Evolutionary conservation across 2,797 vertebrate species (phyloP).

Genomic region (Carapus acus): DNA sequence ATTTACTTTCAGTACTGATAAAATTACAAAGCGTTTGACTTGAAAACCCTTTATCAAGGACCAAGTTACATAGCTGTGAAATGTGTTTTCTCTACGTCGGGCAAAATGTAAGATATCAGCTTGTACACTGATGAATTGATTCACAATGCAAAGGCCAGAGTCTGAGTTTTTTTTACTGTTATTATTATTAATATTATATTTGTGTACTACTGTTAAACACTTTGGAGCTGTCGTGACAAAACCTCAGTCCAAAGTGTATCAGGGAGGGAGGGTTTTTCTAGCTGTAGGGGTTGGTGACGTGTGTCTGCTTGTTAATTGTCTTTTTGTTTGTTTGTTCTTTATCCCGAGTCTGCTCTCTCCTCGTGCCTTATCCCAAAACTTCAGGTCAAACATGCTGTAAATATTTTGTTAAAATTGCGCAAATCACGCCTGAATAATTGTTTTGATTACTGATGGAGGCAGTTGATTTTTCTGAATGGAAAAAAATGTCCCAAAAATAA

Average conservation of each 20-base stretch:
- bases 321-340: constrained; percentile 63
- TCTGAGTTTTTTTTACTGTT: constrained; percentile 59
- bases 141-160: constrained; percentile 65
- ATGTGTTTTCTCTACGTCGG: constrained; percentile 43
- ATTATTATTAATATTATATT: too few species aligned
- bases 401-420: constrained; percentile 73
- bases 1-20: constrained; percentile 98
- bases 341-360: constrained; percentile 74
- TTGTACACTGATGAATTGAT: constrained; percentile 62
- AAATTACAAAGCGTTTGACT: constrained; percentile 61
- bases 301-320: constrained; percentile 67
- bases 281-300: constrained; percentile 73
- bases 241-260: constrained; percentile 73
- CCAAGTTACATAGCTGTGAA: constrained; percentile 73
- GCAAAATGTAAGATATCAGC: constrained; percentile 62
- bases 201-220: constrained; percentile 78
- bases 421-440: constrained; percentile 73
- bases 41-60: constrained; percentile 66
- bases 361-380: constrained; percentile 96
- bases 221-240: constrained; percentile 67
- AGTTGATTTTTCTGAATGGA: constrained; percentile 64
- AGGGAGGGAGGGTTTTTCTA: constrained; percentile 73
- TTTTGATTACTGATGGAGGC: constrained; percentile 60
- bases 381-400: constrained; percentile 91
- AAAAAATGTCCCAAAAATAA: constrained; percentile 76